These are phyloP conservation scores for Spea hammondii DNA, from an alignment of 2,797 vertebrate genomes.

Conservation along the genomic window DNA sequence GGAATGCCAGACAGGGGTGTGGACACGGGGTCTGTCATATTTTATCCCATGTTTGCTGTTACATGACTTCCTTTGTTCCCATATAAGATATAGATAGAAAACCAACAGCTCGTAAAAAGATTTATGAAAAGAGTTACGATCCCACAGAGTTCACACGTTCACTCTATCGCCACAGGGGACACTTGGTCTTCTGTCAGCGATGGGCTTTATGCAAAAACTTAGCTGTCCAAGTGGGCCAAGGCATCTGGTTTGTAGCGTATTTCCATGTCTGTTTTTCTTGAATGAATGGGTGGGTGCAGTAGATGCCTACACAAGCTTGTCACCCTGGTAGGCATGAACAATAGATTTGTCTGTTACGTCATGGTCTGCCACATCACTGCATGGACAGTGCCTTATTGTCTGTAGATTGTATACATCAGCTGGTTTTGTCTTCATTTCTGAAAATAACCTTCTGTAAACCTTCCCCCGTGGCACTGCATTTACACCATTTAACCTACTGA, in stretches of 20 bases:
- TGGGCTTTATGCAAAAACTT: background rate
- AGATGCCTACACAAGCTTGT: background rate
- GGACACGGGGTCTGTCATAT: too few species aligned
- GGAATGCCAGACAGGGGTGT: too few species aligned
- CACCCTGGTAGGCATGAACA: background rate
- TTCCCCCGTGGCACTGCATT: background rate
- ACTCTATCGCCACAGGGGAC: background rate
- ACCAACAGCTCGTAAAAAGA: too few species aligned
- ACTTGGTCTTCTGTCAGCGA: too few species aligned
- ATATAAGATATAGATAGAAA: too few species aligned
- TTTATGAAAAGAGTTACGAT: too few species aligned
- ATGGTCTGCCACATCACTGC: slow-evolving; percentile 15
- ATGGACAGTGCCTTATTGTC: slow-evolving; percentile 25
- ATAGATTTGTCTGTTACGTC: slow-evolving; percentile 6
- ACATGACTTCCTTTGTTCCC: too few species aligned
- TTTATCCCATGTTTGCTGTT: too few species aligned
- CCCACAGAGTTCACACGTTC: background rate
- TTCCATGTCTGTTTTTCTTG: background rate
- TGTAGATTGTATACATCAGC: background rate
- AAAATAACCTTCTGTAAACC: slow-evolving; percentile 4
- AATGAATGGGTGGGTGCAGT: background rate
- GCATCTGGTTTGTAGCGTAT: slow-evolving; percentile 23
- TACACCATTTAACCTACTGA: background rate
- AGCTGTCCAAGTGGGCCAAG: slow-evolving; percentile 22
- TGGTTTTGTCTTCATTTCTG: background rate